Conservation (phyloP, 2,888 invertebrate genomes). For the Abrostola tripartita region DNA sequence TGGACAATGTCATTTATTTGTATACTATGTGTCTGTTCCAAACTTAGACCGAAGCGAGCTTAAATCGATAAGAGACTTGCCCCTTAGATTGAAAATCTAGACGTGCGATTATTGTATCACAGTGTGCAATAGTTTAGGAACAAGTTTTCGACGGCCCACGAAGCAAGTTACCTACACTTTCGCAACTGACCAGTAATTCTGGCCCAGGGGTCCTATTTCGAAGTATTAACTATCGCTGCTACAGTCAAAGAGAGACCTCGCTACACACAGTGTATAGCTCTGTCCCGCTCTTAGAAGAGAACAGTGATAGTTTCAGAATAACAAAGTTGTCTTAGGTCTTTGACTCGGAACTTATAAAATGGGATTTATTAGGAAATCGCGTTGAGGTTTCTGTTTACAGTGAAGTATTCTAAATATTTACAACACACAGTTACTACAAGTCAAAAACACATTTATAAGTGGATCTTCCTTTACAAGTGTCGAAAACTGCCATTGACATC, state of each 20-base stretch:
- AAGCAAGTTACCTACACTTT: conserved; percentile 40
- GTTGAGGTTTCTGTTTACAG: neutral
- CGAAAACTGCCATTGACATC: too few relatives aligned
- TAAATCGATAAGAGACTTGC: neutral
- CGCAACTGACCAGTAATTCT: conserved; percentile 49
- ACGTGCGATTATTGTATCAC: conserved; percentile 37
- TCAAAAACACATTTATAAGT: too few relatives aligned
- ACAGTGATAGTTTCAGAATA: conserved; percentile 36
- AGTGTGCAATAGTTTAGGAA: conserved; percentile 38
- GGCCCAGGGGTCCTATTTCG: conserved; percentile 39
- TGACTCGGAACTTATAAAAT: conserved; percentile 29
- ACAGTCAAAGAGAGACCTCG: conserved; percentile 17
- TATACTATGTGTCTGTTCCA: too few relatives aligned
- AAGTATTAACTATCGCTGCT: conserved; percentile 35
- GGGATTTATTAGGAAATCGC: conserved; percentile 35
- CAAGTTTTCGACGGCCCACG: conserved; percentile 49
- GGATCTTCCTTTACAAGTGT: too few relatives aligned
- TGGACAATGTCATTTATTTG: too few relatives aligned
- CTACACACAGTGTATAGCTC: conserved; percentile 13
- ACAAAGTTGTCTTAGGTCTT: conserved; percentile 42
- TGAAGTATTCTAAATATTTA: neutral
- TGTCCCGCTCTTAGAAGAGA: conserved; percentile 35
- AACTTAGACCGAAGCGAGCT: neutral
- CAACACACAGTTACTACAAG: too few relatives aligned
- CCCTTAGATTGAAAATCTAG: conserved; percentile 5